Conservation (phyloP, 2,888 invertebrate genomes). For the Eulithis prunata region DNA sequence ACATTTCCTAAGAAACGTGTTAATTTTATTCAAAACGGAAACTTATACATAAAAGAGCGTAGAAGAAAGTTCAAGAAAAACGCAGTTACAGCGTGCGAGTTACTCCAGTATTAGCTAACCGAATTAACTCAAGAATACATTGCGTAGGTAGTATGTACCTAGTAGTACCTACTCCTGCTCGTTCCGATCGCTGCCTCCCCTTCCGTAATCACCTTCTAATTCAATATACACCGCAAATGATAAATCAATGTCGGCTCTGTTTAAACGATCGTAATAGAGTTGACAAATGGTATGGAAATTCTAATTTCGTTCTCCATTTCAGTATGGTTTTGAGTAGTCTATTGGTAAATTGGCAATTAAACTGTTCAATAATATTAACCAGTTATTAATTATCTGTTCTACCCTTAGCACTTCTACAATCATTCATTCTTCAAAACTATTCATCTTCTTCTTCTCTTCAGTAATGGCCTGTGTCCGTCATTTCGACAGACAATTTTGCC, state of each 20-base stretch:
- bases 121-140: conserved; percentile 1
- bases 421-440: no score
- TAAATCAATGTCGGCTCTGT: conserved; percentile 40
- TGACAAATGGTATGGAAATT: conserved; percentile 30
- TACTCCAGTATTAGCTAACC: not conserved
- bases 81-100: no score
- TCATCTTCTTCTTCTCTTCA: no score
- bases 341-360: conserved; percentile 12
- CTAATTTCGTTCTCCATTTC: conserved; percentile 18
- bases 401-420: not conserved
- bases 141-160: not conserved
- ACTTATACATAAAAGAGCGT: no score
- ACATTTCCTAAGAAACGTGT: not conserved
- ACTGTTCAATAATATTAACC: conserved; percentile 1
- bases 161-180: not conserved
- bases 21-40: not conserved
- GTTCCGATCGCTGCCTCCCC: conserved; percentile 15
- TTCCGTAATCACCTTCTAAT: conserved; percentile 22
- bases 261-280: conserved; percentile 29
- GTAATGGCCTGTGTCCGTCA: no score
- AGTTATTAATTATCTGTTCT: not conserved
- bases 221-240: conserved; percentile 31
- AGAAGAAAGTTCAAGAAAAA: no score
- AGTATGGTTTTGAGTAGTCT: conserved; percentile 8
- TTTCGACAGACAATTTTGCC: no score